Evolutionary conservation across 2,113 vertebrate species (phyloP).

Genomic region (Zosterops lateralis): DNA sequence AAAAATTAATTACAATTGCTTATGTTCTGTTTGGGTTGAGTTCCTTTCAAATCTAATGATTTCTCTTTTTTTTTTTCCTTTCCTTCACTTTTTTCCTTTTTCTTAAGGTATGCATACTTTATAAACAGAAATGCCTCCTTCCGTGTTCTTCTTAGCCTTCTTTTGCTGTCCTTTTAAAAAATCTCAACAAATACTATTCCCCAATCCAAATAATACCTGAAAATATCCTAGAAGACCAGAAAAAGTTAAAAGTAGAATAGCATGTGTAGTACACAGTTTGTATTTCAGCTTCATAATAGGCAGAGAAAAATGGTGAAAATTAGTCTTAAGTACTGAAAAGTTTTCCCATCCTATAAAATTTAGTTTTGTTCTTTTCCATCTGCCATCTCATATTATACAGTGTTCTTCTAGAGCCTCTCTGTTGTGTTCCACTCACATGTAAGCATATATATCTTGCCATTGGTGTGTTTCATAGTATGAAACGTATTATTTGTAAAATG

Average conservation of each 20-base stretch:
- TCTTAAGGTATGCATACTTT: background rate
- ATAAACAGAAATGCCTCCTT: background rate
- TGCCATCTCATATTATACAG: background rate
- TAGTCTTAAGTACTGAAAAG: background rate
- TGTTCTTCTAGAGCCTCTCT: background rate
- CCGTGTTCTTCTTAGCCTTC: constrained; percentile 15
- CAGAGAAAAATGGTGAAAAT: background rate
- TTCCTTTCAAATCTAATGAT: constrained; percentile 20
- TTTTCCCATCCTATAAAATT: background rate
- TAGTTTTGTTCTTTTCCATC: background rate
- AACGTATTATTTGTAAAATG: background rate
- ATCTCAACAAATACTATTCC: background rate
- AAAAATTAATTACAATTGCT: constrained; percentile 44
- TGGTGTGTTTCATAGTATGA: background rate
- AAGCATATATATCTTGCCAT: background rate
- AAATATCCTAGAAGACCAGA: background rate
- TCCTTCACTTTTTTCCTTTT: background rate
- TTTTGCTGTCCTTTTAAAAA: background rate
- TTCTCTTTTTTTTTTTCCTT: background rate
- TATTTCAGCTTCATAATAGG: background rate
- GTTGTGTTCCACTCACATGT: background rate
- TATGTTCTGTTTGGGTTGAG: constrained; percentile 37
- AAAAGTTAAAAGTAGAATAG: background rate
- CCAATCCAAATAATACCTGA: background rate
- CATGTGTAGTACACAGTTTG: background rate